These are phyloP conservation scores for Scaptomyza flava DNA, from an alignment of 2,888 invertebrate genomes.

Conservation along the genomic window DNA sequence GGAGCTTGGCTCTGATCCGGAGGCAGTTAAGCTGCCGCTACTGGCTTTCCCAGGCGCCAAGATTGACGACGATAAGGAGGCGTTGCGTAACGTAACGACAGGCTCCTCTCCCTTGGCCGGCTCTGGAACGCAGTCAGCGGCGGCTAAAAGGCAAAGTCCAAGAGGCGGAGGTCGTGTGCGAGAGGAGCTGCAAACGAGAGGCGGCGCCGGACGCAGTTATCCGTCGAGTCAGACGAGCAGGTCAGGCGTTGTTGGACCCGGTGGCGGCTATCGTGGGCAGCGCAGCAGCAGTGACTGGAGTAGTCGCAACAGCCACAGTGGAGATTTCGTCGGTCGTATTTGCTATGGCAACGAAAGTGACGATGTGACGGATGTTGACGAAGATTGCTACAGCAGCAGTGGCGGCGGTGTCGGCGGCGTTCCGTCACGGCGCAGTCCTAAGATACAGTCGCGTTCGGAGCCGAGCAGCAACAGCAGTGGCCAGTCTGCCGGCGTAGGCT, in stretches of 20 bases:
- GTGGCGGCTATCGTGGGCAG: conserved; percentile 85
- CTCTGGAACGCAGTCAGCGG: conserved; percentile 15
- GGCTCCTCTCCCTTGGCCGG: conserved; percentile 16
- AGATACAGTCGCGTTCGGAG: conserved; percentile 54
- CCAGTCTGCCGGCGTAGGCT: conserved; percentile 1
- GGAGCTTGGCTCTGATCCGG: conserved; percentile 23
- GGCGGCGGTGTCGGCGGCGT: conserved; percentile 84
- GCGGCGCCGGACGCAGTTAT: conserved; percentile 63
- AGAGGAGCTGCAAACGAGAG: conserved; percentile 41
- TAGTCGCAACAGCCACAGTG: conserved; percentile 76
- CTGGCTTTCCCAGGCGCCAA: conserved; percentile 18
- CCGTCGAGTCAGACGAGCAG: conserved; percentile 36
- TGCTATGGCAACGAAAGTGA: conserved; percentile 81
- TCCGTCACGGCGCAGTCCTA: conserved; percentile 86
- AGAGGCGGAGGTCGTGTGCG: conserved; percentile 76
- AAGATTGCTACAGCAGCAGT: conserved; percentile 86
- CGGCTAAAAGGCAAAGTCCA: conserved; percentile 68
- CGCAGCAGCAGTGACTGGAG: conserved; percentile 83
- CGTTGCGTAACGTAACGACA: conserved; percentile 36
- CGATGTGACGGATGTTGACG: conserved; percentile 90
- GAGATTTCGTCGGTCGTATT: conserved; percentile 61
- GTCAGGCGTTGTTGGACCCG: conserved; percentile 81
- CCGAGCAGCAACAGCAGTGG: conserved; percentile 30
- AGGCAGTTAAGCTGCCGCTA: conserved; percentile 5
- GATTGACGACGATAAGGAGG: conserved; percentile 41